Conservation (phyloP, 2,797 vertebrate genomes). For the Delichon dasypus region DNA sequence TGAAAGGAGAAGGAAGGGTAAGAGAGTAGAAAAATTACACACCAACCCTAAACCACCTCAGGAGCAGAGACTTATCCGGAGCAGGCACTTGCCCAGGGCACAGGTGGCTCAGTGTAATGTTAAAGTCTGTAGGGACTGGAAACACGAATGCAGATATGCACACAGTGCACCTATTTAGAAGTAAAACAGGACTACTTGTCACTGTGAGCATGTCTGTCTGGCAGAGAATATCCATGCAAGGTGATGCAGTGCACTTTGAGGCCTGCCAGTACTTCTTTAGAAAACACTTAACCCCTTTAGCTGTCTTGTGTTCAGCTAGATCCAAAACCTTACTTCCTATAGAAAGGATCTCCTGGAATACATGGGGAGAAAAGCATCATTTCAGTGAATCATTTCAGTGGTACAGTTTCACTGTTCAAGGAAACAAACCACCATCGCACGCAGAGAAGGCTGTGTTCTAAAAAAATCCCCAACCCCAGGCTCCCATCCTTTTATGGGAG, state of each 20-base stretch:
- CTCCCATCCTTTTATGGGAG: neutral
- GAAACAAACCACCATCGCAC: neutral
- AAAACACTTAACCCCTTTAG: neutral
- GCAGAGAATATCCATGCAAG: neutral
- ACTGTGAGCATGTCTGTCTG: neutral
- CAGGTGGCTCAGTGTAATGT: accelerated
- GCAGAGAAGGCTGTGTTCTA: neutral
- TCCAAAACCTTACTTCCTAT: neutral
- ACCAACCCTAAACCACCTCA: neutral
- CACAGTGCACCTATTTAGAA: too few relatives aligned
- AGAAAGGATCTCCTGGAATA: neutral
- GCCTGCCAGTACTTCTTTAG: neutral
- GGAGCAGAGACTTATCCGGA: accelerated
- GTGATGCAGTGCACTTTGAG: neutral
- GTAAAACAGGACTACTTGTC: neutral
- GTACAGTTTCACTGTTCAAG: neutral
- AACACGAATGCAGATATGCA: accelerated
- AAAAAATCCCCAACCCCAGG: neutral
- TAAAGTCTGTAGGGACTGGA: neutral
- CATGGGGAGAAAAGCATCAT: neutral
- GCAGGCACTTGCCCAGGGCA: accelerated
- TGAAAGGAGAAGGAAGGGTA: neutral
- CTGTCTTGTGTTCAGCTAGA: neutral
- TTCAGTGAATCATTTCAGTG: too few relatives aligned
- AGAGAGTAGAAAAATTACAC: neutral